phyloP scores from a whole-genome alignment of 1,140 invertebrate genomes.

The Drosophila auraria region DNA sequence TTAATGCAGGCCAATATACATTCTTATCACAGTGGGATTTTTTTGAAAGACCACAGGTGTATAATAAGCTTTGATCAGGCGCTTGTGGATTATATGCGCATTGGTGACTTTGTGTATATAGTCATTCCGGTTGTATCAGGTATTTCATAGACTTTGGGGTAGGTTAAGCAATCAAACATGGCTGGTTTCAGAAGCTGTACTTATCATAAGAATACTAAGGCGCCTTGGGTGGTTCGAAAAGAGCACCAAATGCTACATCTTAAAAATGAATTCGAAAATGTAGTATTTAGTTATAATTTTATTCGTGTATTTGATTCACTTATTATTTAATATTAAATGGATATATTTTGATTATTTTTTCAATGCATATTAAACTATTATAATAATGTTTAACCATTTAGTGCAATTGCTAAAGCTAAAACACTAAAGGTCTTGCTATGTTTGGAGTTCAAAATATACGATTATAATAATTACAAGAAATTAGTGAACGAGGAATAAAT shows the following conservation, averaged over 20 bases:
- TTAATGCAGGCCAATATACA: neutral
- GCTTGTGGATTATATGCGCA: neutral
- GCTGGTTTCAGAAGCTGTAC: neutral
- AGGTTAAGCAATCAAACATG: slow-evolving; percentile 27
- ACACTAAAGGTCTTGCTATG: too few species aligned
- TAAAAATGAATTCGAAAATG: too few species aligned
- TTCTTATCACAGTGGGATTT: slow-evolving; percentile 39
- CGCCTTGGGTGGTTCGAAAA: neutral
- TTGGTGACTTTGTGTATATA: slow-evolving; percentile 1
- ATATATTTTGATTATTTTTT: too few species aligned
- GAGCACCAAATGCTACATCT: neutral
- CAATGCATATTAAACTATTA: too few species aligned
- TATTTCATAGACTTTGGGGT: slow-evolving; percentile 29
- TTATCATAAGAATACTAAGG: neutral
- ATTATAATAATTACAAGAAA: too few species aligned
- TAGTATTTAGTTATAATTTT: too few species aligned
- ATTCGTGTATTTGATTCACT: too few species aligned
- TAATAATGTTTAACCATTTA: too few species aligned
- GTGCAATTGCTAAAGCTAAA: too few species aligned
- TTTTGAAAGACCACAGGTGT: slow-evolving; percentile 7
- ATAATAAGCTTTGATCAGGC: neutral
- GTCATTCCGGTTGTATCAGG: slow-evolving; percentile 8
- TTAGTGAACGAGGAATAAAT: too few species aligned
- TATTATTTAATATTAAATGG: too few species aligned
- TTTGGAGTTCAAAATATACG: too few species aligned